Evolutionary conservation across 2,888 invertebrate species (phyloP), one percentile per base, ranked within the genome.

Genomic region (Lottia gigantea): DNA sequence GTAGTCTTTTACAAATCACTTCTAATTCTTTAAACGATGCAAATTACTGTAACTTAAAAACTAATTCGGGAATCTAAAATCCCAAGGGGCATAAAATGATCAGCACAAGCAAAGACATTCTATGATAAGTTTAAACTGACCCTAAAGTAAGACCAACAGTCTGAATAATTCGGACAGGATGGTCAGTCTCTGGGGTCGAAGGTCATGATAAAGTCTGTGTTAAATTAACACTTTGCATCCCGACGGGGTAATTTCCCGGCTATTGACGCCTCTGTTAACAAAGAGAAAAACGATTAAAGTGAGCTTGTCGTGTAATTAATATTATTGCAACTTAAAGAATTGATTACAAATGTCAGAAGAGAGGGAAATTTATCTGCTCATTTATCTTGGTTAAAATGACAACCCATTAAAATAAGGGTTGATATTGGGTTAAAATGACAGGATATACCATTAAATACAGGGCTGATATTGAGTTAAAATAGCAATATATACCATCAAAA

Each of bases 301-400:
- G 19, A 23, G 14, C 19, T 40, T 23, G 55, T 23, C 55, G 55
- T 19, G 55, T 23, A 55, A 55, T 55, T 55, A 55, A 55, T 55
- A 55, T 55, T 55, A 23, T 55, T 55, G 19, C 14, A 23, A 23
- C 23, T 19, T 19, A 12, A 55, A 23, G 23, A 55, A 55, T 55
- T 55, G 55, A 55, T 55, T 55, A 55, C 19, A 55, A 55, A 55
- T 55, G 55, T 55, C 55, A 55, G 55, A 55, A 55, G 23, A 23
- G 19, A 23, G 23, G 55, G 55, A 55, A 55, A 55, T 55, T 55
- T 55, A 55, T 55, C 55, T 23, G 19, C 8, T 15, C 19, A 55
- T 55, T 55, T 55, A 55, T 55, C 55, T 55, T 55, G 23, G 55
- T 55, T 23, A 55, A 55, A 55, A 19, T 55, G 55, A 55, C 55